Conservation (phyloP, 2,888 invertebrate genomes). For the Conchocele bisecta region DNA sequence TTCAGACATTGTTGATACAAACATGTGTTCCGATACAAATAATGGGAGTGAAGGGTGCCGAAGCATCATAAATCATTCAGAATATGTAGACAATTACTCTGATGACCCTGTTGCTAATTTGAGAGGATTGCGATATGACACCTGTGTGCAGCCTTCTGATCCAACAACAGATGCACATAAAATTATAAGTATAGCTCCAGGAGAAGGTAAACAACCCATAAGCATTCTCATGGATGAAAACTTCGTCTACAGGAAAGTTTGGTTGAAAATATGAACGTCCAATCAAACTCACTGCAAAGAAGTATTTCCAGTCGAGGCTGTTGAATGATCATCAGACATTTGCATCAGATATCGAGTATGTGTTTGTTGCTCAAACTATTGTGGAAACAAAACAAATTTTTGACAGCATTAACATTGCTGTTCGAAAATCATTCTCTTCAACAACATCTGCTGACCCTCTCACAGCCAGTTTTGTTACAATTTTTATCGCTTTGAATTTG, state of each 20-base stretch:
- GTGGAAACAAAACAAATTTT: constrained; percentile 21
- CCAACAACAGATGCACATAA: constrained; percentile 7
- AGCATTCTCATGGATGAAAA: constrained; percentile 24
- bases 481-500: constrained; percentile 21
- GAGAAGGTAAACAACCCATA: constrained; percentile 11
- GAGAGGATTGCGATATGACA: constrained; percentile 11
- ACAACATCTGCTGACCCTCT: neutral
- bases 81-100: neutral
- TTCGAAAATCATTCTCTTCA: constrained; percentile 6
- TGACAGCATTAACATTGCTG: constrained; percentile 16
- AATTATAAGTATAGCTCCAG: constrained; percentile 17
- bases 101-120: constrained; percentile 11
- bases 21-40: no score
- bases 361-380: constrained; percentile 24
- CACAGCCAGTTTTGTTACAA: constrained; percentile 9
- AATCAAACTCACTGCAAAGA: constrained; percentile 20
- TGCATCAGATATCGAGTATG: constrained; percentile 30
- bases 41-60: no score
- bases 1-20: no score
- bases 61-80: no score
- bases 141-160: neutral
- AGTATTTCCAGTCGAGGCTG: constrained; percentile 24
- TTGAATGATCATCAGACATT: constrained; percentile 12
- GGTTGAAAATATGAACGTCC: constrained; percentile 16
- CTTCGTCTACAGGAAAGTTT: constrained; percentile 31